Conservation (phyloP, 2,113 vertebrate genomes). For the Agelaius tricolor region DNA sequence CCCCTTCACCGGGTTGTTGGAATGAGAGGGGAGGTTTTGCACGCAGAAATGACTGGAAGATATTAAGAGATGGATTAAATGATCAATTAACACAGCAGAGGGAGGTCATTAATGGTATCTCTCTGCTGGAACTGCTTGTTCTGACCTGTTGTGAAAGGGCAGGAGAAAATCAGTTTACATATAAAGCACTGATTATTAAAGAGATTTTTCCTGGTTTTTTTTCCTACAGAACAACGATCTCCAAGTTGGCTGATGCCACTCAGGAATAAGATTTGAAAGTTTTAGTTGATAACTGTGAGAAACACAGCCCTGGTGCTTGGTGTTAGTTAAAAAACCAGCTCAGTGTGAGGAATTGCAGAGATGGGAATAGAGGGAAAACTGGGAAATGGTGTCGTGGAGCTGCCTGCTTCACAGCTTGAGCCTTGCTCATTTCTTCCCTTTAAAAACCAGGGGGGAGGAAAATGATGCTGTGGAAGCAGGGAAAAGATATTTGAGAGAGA, state of each 20-base stretch:
- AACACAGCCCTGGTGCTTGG: not conserved
- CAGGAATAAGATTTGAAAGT: not conserved
- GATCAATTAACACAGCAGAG: not conserved
- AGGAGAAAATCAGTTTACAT: not conserved
- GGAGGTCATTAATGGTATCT: not conserved
- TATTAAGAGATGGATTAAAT: not conserved
- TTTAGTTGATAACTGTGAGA: not conserved
- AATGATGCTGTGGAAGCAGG: not conserved
- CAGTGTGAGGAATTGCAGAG: not conserved
- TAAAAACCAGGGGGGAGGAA: not conserved
- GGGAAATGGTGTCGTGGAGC: not conserved
- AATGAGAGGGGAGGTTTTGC: not conserved
- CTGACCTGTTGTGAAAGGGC: not conserved
- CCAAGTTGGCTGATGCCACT: not conserved
- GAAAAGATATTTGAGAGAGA: not conserved
- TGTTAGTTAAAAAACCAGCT: not conserved
- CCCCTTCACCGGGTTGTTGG: rapidly evolving
- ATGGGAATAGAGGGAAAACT: not conserved
- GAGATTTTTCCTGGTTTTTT: not conserved
- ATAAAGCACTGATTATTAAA: rapidly evolving
- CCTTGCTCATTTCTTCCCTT: not conserved
- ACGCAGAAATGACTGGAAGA: rapidly evolving
- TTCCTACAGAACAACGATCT: not conserved
- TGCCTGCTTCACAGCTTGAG: not conserved
- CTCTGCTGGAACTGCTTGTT: not conserved